Base-by-base conservation (phyloP, 2,113 vertebrate genomes). In the Nycticebus coucang region DNA sequence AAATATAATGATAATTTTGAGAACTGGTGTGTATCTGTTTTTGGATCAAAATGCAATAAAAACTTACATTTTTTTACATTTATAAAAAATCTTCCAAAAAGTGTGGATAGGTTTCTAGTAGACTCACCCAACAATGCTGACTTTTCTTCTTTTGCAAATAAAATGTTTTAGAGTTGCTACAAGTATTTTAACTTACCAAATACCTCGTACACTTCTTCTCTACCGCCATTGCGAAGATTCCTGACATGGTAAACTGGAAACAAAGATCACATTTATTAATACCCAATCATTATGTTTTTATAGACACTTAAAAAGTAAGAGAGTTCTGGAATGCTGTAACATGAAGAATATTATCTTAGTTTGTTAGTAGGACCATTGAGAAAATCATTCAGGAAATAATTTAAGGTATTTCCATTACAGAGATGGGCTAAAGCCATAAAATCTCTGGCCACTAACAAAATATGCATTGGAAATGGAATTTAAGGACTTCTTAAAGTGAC, bases 171-270 rank as follows among this genome's bases (percentile, higher is more conserved):
- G 11, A 55, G 18, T 41, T 59, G 13, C 17, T 78, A 37, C 5
- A 22, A 53, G 35, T 53, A 69, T 94, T 89, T 28, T 84, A 57
- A 96, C 97, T 97, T 96, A 97, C 97, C 97, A 94, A 9, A 11
- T 0, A 0, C 0, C 0, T 12, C 50, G 92, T 55, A 66, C 7
- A 80, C 1, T 0, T 91, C 57, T 0, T 97, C 84, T 96, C 79
- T 22, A 83, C 1, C 1, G 60, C 0, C 22, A 97, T 0, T 59
- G 97, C 15, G 33, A 89, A 22, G 28, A 14, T 0, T 81, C 97
- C 97, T 19, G 97, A 94, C 24, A 57, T 0, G 9, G 45, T 4
- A 57, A 80, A 97, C 97, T 97, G 84, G 33, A 97, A 96, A 79
- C 17, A 96, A 91, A 94, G 87, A 80, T 33, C 28, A 81, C 13